Evolutionary conservation across 2,888 invertebrate species (phyloP), one percentile per base, ranked within the genome.

Genomic region (Sarcophaga subvicina): DNA sequence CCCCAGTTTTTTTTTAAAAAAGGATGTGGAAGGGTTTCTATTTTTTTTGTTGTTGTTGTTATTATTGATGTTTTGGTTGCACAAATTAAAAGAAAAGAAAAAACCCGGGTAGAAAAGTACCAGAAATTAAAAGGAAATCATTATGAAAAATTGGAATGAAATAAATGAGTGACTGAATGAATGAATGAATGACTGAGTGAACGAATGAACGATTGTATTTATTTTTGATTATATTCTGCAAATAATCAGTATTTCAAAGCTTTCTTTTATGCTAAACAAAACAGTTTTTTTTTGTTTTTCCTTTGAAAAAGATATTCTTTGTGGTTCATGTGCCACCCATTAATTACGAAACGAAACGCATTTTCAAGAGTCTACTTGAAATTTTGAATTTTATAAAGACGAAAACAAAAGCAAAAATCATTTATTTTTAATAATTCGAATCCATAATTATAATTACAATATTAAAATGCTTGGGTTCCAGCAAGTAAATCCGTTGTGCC

Each of bases 91-190:
- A 47, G 20, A 47, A 66, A 37, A 20, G 17, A 63, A 12, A 47
- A 63, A 37, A 63, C 59, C 12, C 12, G 17, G 17, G 4, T 17
- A 54, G 54, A 54, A 54, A 54, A 54, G 54, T 54, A 72, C 62
- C 22, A 27, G 71, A 83, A 71, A 76, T 83, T 71, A 79, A 83
- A 80, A 87, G 87, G 87, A 87, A 87, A 84, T 87, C 87, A 84
- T 87, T 87, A 87, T 79, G 80, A 84, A 84, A 86, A 86, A 54
- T 54, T 54, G 1, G 4, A 14, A 54, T 54, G 54, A 54, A 54
- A 54, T 54, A 37, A 37, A 37, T 37, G 37, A 37, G 37, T 37
- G 37, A 37, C 6, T 37, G 37, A 37, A 37, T 37, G 37, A 37
- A 10, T 37, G 37, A 37, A 8, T 27, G 27, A 27, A 27, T 37